A percentile compares a stretch with the other conserved stretches of the same genome.
Evolutionary conservation across 2,888 invertebrate genomes (phyloP).

Genomic region (Eurois occulta): DNA sequence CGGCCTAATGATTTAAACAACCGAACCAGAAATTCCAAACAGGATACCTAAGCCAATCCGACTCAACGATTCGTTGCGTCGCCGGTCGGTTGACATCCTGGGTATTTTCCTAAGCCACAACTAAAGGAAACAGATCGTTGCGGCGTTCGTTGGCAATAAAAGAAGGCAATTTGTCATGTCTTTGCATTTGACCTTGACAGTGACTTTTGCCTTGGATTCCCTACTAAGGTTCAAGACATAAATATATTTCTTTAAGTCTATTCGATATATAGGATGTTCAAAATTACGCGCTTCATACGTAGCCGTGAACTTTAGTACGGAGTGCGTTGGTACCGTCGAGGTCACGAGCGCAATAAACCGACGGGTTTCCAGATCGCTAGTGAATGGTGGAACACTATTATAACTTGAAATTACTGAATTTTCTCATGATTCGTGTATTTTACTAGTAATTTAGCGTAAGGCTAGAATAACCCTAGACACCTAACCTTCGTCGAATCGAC

Average conservation of each 20-base stretch:
- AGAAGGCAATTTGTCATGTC: conserved; percentile 18
- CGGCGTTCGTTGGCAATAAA: conserved; percentile 28
- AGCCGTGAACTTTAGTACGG: conserved; percentile 63
- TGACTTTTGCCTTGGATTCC: conserved; percentile 16
- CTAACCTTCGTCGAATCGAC: too few relatives aligned
- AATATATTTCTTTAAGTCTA: conserved; percentile 1
- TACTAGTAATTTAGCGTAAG: not conserved
- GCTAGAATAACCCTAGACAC: too few relatives aligned
- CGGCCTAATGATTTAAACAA: too few relatives aligned
- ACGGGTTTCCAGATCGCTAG: conserved; percentile 48
- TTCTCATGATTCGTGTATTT: conserved; percentile 19
- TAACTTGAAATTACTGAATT: conserved; percentile 21
- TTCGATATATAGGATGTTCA: conserved; percentile 54
- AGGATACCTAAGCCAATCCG: conserved; percentile 6
- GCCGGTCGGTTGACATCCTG: conserved; percentile 17
- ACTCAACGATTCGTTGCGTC: conserved; percentile 4
- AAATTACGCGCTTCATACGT: conserved; percentile 46
- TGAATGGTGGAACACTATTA: conserved; percentile 42
- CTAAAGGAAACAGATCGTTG: conserved; percentile 43
- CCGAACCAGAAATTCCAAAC: conserved; percentile 2
- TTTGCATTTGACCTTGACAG: conserved; percentile 36
- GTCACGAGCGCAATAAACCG: conserved; percentile 64
- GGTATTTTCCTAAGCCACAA: conserved; percentile 30
- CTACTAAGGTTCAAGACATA: not conserved
- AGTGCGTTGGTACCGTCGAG: conserved; percentile 64